Conservation (phyloP, 2,113 vertebrate species). For the Muntiacus reevesi region DNA sequence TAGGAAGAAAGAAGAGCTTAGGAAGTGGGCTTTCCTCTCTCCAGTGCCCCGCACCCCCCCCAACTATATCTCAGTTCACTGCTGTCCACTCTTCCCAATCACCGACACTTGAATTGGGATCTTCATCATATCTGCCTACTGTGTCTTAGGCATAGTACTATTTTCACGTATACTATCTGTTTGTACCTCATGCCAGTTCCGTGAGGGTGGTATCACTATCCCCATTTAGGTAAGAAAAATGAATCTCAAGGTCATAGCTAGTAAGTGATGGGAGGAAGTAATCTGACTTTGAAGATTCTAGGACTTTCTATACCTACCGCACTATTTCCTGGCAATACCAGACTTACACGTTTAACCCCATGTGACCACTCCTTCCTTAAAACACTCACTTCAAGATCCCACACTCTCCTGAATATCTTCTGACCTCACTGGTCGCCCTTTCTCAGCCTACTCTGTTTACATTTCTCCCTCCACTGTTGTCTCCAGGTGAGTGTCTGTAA, state of each 20-base stretch:
- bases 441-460: background rate
- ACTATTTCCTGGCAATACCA: background rate
- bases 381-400: background rate
- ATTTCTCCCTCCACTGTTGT: background rate
- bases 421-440: background rate
- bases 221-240: background rate
- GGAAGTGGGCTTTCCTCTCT: background rate
- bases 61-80: background rate
- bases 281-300: background rate
- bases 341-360: background rate
- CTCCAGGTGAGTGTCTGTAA: background rate
- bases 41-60: background rate
- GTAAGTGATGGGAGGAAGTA: background rate
- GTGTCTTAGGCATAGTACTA: background rate
- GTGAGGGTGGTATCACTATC: background rate
- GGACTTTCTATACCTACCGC: background rate
- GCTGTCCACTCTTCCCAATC: background rate
- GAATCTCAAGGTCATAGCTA: background rate
- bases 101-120: background rate
- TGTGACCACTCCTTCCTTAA: background rate
- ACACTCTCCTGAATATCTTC: background rate
- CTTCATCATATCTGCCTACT: background rate
- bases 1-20: background rate
- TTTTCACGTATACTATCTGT: background rate
- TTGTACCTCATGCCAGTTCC: background rate